Percentiles rank a stretch among this genome's conserved stretches.
Evolutionary conservation across 2,797 vertebrate species (phyloP).

Genomic region (Alcedo quadribrachys): DNA sequence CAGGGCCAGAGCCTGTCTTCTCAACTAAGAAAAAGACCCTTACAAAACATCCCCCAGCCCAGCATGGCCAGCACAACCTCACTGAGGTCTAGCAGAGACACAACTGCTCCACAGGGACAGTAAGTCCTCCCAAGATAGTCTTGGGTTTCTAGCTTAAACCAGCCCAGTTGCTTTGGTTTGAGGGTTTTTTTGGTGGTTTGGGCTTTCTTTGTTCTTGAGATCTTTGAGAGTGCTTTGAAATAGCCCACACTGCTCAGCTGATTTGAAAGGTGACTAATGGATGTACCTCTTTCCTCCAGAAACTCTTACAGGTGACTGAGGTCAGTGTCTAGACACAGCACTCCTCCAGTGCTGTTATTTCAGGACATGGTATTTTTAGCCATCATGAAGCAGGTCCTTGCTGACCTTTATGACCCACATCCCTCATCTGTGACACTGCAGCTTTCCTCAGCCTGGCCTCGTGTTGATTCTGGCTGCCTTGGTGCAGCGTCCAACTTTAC

Average conservation of each 20-base stretch:
- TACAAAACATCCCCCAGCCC: too few relatives aligned
- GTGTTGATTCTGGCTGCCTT: not conserved
- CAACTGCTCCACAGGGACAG: too few relatives aligned
- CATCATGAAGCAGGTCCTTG: not conserved
- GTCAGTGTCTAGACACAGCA: not conserved
- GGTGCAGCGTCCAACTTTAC: not conserved
- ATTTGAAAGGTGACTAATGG: not conserved
- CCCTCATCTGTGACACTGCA: not conserved
- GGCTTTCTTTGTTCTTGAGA: not conserved
- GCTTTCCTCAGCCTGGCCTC: not conserved
- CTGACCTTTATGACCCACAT: not conserved
- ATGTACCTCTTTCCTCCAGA: not conserved
- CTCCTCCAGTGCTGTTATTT: not conserved
- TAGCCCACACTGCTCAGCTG: not conserved
- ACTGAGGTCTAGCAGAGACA: too few relatives aligned
- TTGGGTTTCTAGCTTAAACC: not conserved
- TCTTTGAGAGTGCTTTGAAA: not conserved
- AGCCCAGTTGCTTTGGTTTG: not conserved
- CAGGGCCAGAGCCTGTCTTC: too few relatives aligned
- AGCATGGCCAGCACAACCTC: too few relatives aligned
- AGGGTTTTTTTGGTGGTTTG: rapidly evolving
- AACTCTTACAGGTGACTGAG: not conserved
- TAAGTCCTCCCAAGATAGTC: too few relatives aligned
- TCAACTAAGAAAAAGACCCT: too few relatives aligned
- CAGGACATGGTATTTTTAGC: not conserved